These are phyloP conservation scores for Philereme transversata DNA, from an alignment of 2,888 invertebrate species.

Conservation along the genomic window DNA sequence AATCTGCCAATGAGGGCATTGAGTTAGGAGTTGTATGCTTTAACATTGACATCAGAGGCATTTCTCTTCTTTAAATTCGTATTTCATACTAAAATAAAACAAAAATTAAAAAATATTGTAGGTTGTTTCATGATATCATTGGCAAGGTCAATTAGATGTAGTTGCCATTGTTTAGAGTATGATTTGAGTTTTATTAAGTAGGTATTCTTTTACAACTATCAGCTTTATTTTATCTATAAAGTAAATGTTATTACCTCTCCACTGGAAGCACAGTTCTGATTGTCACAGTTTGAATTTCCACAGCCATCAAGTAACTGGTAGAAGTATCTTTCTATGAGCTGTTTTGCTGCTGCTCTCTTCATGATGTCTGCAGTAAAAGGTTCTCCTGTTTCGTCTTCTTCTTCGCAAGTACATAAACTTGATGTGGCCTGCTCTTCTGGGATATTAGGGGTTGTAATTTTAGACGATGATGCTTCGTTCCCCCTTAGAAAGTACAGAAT, in stretches of 20 bases:
- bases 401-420: slow-evolving; percentile 66
- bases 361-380: slow-evolving; percentile 84
- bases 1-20: no score
- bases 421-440: slow-evolving; percentile 59
- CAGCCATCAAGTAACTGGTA: slow-evolving; percentile 96
- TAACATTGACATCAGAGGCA: no score
- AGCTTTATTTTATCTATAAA: background rate
- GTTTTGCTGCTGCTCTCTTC: slow-evolving; percentile 91
- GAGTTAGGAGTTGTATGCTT: no score
- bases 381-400: slow-evolving; percentile 48
- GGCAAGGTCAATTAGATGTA: no score
- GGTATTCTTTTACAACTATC: background rate
- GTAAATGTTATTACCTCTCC: slow-evolving; percentile 87
- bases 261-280: slow-evolving; percentile 95
- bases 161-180: background rate
- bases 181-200: background rate
- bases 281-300: slow-evolving; percentile 93
- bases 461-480: slow-evolving; percentile 82
- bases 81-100: no score
- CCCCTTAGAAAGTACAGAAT: slow-evolving; percentile 60
- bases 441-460: slow-evolving; percentile 65
- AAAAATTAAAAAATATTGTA: no score
- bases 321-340: slow-evolving; percentile 95
- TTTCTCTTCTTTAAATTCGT: no score
- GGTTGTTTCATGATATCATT: no score